Evolutionary conservation across 2,888 invertebrate genomes (phyloP), one percentile per base, ranked within the genome.

Genomic region (Liodrosophila aerea): DNA sequence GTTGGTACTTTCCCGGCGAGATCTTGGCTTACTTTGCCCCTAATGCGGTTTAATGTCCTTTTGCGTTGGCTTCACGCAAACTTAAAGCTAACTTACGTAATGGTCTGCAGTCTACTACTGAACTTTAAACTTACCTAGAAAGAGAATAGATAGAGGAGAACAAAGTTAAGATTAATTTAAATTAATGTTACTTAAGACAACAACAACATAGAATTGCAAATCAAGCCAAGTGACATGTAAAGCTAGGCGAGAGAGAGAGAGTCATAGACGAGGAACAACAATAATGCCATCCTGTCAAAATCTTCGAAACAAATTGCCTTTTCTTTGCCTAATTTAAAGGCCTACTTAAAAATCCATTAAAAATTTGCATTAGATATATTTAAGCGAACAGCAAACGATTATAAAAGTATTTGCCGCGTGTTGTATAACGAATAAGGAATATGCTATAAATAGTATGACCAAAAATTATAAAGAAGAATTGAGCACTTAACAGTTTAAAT

Each of bases 331-430:
- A 74, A 84, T 84, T 87, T 82, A 70, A 78, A 77, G 73, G 75
- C 68, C 85, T 85, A 80, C 86, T 85, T 85, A 85, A 85, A 85
- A 85, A 80, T 85, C 87, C 85, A 87, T 85, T 85, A 87, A 80
- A 83, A 86, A 87, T 87, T 85, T 80, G 70, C 86, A 86, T 82
- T 74, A 73, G n/a, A 80, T 47, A 58, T 49, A 54, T 59, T 46
- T 49, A 13, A 45, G 43, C 9, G 47, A 59, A 36, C 54, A 64
- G 1, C 1, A 18, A 5, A 18, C 1, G 64, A 64, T 61, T 65
- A 66, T 51, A 27, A 52, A 61, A 47, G 30, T 46, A 58, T 44
- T 15, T 9, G 45, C 57, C 37, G 5, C 22, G 62, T 51, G 47
- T 59, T 62, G 36, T 18, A 9, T 8, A 49, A 47, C 62, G 69